Evolutionary conservation across 2,113 vertebrate genomes (phyloP), one percentile per base, ranked within the genome.

Genomic region (Silurus asotus): DNA sequence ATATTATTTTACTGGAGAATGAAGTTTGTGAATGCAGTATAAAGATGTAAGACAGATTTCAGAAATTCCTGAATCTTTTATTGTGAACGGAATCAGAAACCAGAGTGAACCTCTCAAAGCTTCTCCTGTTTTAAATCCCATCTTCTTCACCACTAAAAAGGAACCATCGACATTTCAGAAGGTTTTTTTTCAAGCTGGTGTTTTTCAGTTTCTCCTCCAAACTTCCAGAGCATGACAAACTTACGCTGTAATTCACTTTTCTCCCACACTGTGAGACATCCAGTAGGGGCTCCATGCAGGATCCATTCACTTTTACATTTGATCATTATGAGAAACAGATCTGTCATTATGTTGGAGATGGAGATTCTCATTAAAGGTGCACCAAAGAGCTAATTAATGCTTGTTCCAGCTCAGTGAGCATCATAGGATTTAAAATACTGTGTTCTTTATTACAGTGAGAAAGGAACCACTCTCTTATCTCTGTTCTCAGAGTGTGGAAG

Each of bases 401-500:
- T 64, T 55, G 8, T 84, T 86, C 23, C 20, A 75, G 20, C 72
- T n/a, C 48, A 23, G 3, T 51, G 20, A 51, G 11, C 8, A 2
- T 23, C 19, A 51, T 8, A 75, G 8, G 9, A n/a, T 4, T 3
- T 45, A 48, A 4, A 48, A 45, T 7, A 3, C 67, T 17, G 11
- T 0, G 6, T 37, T 28, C 67, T 45, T 37, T 28, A 70, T 8
- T 70, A 45, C 28, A 70, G 37, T 70, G 67, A 14, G 15, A 14
- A 58, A 11, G 15, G 56, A 15, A 58, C 56, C 15, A 37, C 37
- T 37, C 37, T 37, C 37, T 37, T 0, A 6, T 64, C 55, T 81
- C 88, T 55, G 25, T 86, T 89, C 86, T 77, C 93, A 99, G 98
- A 99, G 98, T 0, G 98, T 99, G 84, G 98, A 99, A 92, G 98